phyloP scores from a whole-genome alignment of 2,888 invertebrate species.

The Apodemia zela region DNA sequence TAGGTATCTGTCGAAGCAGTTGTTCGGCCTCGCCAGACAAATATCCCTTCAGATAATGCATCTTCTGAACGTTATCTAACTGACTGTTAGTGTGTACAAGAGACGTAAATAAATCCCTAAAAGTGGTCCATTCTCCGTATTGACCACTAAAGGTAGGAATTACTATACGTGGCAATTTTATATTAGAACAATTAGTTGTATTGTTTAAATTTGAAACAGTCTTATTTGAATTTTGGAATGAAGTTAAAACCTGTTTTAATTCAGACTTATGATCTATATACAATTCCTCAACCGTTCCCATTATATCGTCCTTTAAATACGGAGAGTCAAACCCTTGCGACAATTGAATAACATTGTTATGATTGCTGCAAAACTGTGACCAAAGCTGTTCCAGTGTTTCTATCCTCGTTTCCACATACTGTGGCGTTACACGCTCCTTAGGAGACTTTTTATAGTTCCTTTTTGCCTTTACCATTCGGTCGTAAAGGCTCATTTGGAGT shows the following conservation, averaged over 20 bases:
- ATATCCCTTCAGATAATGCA: neutral
- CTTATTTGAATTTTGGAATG: neutral
- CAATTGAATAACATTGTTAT: too few relatives aligned
- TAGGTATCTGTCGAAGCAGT: slow-evolving; percentile 4
- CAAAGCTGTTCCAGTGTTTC: too few relatives aligned
- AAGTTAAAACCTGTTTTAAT: neutral
- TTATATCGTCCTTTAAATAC: neutral
- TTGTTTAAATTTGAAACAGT: neutral
- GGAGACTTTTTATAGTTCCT: too few relatives aligned
- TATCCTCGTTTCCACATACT: too few relatives aligned
- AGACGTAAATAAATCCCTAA: neutral
- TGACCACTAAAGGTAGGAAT: slow-evolving; percentile 1
- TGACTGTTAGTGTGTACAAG: neutral
- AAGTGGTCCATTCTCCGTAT: neutral
- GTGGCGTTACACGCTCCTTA: too few relatives aligned
- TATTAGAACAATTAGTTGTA: neutral
- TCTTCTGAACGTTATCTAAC: neutral
- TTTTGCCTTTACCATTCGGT: too few relatives aligned
- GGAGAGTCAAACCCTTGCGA: too few relatives aligned
- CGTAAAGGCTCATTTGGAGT: too few relatives aligned
- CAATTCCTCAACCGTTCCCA: slow-evolving; percentile 3
- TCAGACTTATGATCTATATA: slow-evolving; percentile 6
- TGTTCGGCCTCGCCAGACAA: neutral
- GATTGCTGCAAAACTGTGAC: too few relatives aligned
- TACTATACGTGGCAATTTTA: neutral